A percentile compares a stretch with the other conserved stretches of the same genome.
Evolutionary conservation across 2,113 vertebrate genomes (phyloP).

Genomic region (Phalacrocorax pelagicus): DNA sequence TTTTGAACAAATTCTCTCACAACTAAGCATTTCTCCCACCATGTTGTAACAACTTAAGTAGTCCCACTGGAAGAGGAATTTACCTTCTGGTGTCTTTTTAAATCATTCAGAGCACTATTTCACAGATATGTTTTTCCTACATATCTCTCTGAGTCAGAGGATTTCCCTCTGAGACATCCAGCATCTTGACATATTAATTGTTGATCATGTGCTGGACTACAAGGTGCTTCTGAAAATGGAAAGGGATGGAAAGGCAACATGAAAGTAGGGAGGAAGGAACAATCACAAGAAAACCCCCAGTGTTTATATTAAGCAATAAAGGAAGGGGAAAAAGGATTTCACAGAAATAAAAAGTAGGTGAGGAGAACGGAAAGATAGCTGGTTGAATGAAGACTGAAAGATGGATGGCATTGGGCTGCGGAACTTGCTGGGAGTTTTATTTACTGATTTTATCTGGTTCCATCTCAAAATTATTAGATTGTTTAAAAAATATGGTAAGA

Average conservation of each 20-base stretch:
- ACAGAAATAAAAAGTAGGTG: not conserved
- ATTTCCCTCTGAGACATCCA: not conserved
- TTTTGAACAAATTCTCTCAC: not conserved
- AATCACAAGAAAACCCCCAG: not conserved
- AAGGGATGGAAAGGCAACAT: not conserved
- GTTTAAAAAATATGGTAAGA: not conserved
- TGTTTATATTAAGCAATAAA: not conserved
- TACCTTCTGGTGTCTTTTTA: not conserved
- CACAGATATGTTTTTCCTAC: not conserved
- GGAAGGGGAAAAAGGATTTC: not conserved
- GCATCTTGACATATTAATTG: not conserved
- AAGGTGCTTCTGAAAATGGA: not conserved
- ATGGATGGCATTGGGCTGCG: not conserved
- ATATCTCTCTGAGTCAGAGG: not conserved
- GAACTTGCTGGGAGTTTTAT: not conserved
- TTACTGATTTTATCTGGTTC: not conserved
- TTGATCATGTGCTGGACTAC: not conserved
- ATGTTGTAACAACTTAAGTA: not conserved
- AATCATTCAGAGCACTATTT: not conserved
- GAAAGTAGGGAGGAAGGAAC: not conserved
- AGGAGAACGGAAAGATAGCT: not conserved
- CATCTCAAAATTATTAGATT: not conserved
- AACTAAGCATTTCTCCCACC: not conserved
- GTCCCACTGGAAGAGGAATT: not conserved
- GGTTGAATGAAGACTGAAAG: not conserved